Percentiles rank a stretch among this genome's conserved stretches.
Conservation (phyloP, 2,113 vertebrate genomes). For the Pterocles gutturalis region DNA sequence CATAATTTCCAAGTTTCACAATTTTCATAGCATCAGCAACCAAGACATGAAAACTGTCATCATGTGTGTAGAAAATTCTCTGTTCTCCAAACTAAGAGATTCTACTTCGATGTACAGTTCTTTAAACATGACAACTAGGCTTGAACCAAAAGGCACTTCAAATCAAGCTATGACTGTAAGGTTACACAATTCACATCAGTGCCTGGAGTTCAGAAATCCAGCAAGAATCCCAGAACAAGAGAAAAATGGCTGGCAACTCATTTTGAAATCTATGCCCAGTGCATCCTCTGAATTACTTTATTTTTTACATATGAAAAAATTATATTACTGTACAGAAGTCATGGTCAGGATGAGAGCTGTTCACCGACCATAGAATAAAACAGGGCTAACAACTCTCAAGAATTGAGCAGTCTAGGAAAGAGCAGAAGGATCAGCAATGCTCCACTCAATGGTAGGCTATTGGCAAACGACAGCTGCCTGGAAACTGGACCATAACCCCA, state of each 20-base stretch:
- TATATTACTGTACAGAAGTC: not conserved
- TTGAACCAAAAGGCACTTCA: not conserved
- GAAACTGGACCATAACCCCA: not conserved
- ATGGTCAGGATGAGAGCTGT: not conserved
- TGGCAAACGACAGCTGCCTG: not conserved
- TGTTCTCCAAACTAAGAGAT: not conserved
- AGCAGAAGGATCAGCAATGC: not conserved
- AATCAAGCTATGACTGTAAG: not conserved
- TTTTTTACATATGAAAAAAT: not conserved
- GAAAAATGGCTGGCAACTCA: not conserved
- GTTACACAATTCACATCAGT: not conserved
- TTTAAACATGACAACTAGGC: not conserved
- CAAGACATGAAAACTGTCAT: not conserved
- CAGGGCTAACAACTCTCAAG: not conserved
- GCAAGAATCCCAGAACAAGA: not conserved
- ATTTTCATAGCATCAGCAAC: not conserved
- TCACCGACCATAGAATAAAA: not conserved
- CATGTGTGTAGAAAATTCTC: not conserved
- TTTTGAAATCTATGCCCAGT: not conserved
- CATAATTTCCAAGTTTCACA: not conserved
- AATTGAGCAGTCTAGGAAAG: not conserved
- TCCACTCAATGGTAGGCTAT: accelerated
- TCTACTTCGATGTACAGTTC: not conserved
- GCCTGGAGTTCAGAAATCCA: not conserved
- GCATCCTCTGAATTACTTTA: not conserved